These are phyloP conservation scores for Euschistus heros DNA, from an alignment of 1,140 invertebrate species.

Conservation along the genomic window DNA sequence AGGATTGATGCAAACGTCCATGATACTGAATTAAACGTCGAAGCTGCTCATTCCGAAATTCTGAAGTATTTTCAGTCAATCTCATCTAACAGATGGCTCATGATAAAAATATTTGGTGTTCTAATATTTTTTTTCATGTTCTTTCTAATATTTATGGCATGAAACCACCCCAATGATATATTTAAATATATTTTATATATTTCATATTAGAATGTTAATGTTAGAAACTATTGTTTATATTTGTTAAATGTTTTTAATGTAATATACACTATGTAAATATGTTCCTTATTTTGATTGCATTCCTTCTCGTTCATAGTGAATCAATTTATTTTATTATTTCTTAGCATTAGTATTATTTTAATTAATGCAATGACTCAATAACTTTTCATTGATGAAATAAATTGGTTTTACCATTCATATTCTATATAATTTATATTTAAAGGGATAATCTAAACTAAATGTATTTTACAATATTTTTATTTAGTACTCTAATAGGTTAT, in stretches of 20 bases:
- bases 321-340: too few relatives aligned
- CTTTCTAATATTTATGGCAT: constrained; percentile 91
- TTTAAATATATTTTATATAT: not conserved
- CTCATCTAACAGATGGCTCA: constrained; percentile 94
- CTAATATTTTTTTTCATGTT: constrained; percentile 99
- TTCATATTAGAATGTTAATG: not conserved
- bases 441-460: constrained; percentile 29
- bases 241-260: too few relatives aligned
- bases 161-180: constrained; percentile 30
- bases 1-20: constrained; percentile 96
- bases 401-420: too few relatives aligned
- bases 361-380: too few relatives aligned
- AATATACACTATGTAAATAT: too few relatives aligned
- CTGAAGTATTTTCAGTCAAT: constrained; percentile 97
- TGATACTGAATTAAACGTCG: constrained; percentile 90
- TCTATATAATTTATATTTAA: not conserved
- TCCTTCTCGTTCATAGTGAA: too few relatives aligned
- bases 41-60: constrained; percentile 93
- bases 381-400: too few relatives aligned
- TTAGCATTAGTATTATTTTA: not conserved
- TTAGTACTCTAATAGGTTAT: too few relatives aligned
- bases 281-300: too few relatives aligned
- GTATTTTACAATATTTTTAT: too few relatives aligned
- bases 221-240: not conserved
- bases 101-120: constrained; percentile 99